A percentile compares a stretch with the other conserved stretches of the same genome.
These are phyloP conservation scores for Drosophila mimica DNA, from an alignment of 2,888 invertebrate species.

Conservation along the genomic window DNA sequence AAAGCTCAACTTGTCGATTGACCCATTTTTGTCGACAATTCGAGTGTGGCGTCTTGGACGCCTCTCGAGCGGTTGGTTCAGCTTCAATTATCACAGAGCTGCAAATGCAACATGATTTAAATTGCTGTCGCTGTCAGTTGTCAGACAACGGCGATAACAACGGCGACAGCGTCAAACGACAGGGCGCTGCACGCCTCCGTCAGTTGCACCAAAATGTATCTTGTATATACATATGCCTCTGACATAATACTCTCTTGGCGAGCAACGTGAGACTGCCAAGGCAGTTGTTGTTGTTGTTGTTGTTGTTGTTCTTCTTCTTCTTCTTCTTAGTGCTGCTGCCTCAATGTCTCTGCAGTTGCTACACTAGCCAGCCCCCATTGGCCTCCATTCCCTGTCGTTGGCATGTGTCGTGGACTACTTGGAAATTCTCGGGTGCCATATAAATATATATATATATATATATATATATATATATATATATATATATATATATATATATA, in stretches of 20 bases:
- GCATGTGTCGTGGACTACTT: constrained; percentile 41
- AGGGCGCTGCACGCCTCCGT: constrained; percentile 41
- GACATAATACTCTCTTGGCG: constrained; percentile 66
- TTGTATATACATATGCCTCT: constrained; percentile 64
- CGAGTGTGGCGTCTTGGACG: constrained; percentile 12
- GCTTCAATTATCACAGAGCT: constrained; percentile 55
- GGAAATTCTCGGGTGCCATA: constrained; percentile 24
- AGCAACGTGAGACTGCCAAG: constrained; percentile 19
- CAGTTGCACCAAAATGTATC: constrained; percentile 66
- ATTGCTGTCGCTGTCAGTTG: constrained; percentile 82
- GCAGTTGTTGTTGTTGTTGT: constrained; percentile 20
- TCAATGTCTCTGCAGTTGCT: constrained; percentile 56
- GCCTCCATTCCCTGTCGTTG: constrained; percentile 30
- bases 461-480: constrained; percentile 1
- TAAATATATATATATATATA: constrained; percentile 2
- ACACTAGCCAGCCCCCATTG: constrained; percentile 30
- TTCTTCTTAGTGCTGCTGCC: constrained; percentile 42
- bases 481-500: constrained; percentile 5
- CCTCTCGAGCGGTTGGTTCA: constrained; percentile 17
- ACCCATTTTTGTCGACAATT: constrained; percentile 37
- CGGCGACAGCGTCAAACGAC: constrained; percentile 37
- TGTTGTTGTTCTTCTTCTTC: no score
- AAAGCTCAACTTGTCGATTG: constrained; percentile 27
- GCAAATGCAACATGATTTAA: constrained; percentile 77
- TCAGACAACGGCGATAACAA: constrained; percentile 74